These are phyloP conservation scores for Sparus aurata DNA, from an alignment of 2,797 vertebrate genomes.

Conservation along the genomic window DNA sequence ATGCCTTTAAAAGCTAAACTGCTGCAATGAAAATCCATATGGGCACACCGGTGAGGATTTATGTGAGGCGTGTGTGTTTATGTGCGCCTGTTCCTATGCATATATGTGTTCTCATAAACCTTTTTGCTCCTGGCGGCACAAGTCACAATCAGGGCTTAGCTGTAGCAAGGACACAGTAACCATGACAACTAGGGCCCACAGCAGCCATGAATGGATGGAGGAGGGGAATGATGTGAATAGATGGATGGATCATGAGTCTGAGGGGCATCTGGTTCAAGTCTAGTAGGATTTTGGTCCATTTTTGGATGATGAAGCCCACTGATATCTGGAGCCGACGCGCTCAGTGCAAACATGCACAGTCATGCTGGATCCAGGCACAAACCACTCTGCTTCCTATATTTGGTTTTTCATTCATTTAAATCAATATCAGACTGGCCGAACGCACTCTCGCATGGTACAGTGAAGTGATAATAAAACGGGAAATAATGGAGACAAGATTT, in stretches of 20 bases:
- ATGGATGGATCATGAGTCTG: conserved; percentile 50
- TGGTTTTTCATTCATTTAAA: conserved; percentile 15
- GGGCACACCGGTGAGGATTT: conserved; percentile 20
- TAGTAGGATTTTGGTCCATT: conserved; percentile 17
- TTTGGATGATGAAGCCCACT: conserved; percentile 13
- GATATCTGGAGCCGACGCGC: conserved; percentile 11
- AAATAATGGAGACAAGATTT: neutral
- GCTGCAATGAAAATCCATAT: conserved; percentile 48
- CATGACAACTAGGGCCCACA: conserved; percentile 76
- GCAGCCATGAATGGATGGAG: conserved; percentile 71
- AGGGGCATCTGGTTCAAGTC: conserved; percentile 48
- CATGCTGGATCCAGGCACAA: conserved; percentile 3
- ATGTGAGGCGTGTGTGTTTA: neutral
- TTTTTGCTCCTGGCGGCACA: conserved; percentile 42
- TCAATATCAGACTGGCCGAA: neutral
- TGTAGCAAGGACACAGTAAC: conserved; percentile 72
- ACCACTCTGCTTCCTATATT: neutral
- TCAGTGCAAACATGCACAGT: neutral
- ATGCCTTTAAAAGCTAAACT: conserved; percentile 12
- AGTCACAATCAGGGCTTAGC: conserved; percentile 60
- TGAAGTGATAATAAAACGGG: neutral
- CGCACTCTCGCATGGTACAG: neutral
- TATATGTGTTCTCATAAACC: conserved; percentile 34
- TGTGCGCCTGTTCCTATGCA: neutral
- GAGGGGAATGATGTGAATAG: conserved; percentile 55